Evolutionary conservation across 1,140 invertebrate species (phyloP), one percentile per base, ranked within the genome.

Genomic region (Sinella curviseta): DNA sequence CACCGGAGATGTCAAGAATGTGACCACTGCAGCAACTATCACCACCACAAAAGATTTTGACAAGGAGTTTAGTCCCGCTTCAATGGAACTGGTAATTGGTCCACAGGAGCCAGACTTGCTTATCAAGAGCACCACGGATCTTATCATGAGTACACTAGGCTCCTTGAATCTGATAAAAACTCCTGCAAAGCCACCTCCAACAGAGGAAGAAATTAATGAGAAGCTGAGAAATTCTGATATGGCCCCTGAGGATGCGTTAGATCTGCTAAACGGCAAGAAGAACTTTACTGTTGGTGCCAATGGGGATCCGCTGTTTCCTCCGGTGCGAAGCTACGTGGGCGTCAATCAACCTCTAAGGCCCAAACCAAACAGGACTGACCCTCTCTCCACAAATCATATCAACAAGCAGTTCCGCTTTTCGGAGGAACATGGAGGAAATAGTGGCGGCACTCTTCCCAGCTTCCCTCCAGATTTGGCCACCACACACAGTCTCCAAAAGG

Each of bases 161-260:
- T 81, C 80, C 65, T 74, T 83, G 17, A 81, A 83, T 57, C 57
- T 83, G n/a, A 76, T 83, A 28, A 83, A 83, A 54, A 24, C 79
- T 24, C 39, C 77, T 0, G n/a, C 36, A 28, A 75, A 36, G 24
- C 14, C 8, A 28, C 2, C 70, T 2, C 70, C 8, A 26, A 24
- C 12, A 75, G 74, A 39, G 20, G 70, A 74, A 16, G 70, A 74
- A 33, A 54, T 75, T 28, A 30, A 75, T 4, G 34, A 36, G 24
- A 75, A 75, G 39, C 74, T 75, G 1, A 36, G 74, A 48, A 30
- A 26, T 75, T 75, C 74, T 24, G 74, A 75, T 30, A 34, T 74
- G 3, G 24, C 70, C 4, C 8, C 4, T 28, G 31, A 14, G 39
- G 20, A 48, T 74, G 30, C 31, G 24, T 12, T 14, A 8, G 14